A percentile compares a stretch with the other conserved stretches of the same genome.
phyloP scores from a whole-genome alignment of 2,113 vertebrate species.

The Gila orcuttii region DNA sequence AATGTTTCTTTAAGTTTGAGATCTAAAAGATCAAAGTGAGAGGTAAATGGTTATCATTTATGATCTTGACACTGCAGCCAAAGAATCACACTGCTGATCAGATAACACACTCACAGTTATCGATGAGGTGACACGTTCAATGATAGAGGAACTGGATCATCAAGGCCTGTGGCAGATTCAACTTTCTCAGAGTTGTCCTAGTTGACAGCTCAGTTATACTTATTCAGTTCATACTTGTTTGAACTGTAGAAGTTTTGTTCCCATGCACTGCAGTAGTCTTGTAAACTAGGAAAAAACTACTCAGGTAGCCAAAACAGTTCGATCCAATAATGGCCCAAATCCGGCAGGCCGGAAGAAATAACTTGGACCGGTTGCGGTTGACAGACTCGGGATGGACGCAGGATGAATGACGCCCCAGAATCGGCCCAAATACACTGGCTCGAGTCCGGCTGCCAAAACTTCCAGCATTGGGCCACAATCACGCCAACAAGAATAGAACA shows the following conservation, averaged over 20 bases:
- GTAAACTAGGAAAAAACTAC: too few species aligned
- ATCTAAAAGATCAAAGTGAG: background rate
- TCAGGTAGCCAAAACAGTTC: too few species aligned
- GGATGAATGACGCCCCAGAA: too few species aligned
- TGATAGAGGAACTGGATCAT: background rate
- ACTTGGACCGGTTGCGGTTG: too few species aligned
- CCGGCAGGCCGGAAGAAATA: too few species aligned
- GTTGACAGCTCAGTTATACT: background rate
- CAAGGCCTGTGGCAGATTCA: background rate
- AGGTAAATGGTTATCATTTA: background rate
- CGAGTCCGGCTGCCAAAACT: too few species aligned
- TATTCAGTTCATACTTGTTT: background rate
- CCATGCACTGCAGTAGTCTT: background rate
- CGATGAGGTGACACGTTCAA: background rate
- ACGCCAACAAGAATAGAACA: too few species aligned
- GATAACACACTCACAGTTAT: background rate
- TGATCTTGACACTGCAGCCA: background rate
- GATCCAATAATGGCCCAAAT: too few species aligned
- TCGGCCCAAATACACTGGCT: too few species aligned
- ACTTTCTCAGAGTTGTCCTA: background rate
- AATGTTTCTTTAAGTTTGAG: background rate
- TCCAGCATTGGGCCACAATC: too few species aligned
- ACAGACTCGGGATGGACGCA: too few species aligned
- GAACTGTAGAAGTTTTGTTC: too few species aligned
- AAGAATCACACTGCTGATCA: background rate